These are phyloP conservation scores for Drosophila siamana DNA, from an alignment of 2,888 invertebrate species.

Conservation along the genomic window DNA sequence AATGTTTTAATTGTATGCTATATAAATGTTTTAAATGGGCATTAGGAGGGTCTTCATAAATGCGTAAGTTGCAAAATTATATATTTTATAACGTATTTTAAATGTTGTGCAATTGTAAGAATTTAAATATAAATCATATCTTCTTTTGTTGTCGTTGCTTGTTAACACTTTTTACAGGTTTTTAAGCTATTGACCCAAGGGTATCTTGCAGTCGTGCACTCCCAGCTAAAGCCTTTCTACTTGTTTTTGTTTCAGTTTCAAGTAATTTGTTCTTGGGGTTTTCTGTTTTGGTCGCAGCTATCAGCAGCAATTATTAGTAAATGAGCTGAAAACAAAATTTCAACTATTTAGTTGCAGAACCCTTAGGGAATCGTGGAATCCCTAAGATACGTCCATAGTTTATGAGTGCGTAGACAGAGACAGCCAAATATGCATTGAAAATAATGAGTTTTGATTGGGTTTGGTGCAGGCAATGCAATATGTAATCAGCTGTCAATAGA, in stretches of 20 bases:
- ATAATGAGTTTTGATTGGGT: not conserved
- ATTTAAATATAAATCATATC: too few relatives aligned
- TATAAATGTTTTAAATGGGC: not conserved
- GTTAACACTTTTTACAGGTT: not conserved
- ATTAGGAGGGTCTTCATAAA: too few relatives aligned
- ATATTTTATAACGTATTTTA: too few relatives aligned
- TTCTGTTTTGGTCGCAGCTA: slow-evolving; percentile 34
- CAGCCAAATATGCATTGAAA: not conserved
- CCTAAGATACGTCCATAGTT: slow-evolving; percentile 3
- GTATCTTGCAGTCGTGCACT: not conserved
- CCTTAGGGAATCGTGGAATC: slow-evolving; percentile 18
- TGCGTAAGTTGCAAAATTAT: too few relatives aligned
- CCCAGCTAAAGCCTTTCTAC: not conserved
- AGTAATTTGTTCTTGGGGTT: slow-evolving; percentile 20
- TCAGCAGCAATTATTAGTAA: slow-evolving; percentile 37
- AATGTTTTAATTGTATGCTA: not conserved
- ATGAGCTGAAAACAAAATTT: slow-evolving; percentile 40
- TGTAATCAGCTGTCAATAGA: not conserved
- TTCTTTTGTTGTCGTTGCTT: too few relatives aligned
- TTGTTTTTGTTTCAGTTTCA: slow-evolving; percentile 15
- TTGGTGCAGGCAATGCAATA: not conserved
- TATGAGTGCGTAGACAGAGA: not conserved
- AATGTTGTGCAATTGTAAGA: too few relatives aligned
- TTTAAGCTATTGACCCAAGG: too few relatives aligned
- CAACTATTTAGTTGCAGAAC: slow-evolving; percentile 8